phyloP scores from a whole-genome alignment of 2,797 vertebrate genomes.

The Anableps anableps region DNA sequence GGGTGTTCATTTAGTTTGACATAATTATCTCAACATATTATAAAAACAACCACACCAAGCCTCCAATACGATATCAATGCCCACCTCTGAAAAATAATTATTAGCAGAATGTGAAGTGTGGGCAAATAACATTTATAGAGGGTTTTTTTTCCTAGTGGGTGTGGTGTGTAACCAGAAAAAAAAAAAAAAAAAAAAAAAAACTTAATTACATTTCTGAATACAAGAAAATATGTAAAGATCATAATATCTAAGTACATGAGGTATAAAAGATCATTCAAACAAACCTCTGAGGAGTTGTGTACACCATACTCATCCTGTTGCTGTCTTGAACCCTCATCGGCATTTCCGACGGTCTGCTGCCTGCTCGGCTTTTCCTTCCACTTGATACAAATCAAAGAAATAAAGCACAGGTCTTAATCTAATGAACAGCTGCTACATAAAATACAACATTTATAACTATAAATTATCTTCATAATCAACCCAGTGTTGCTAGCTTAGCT shows the following conservation, averaged over 20 bases:
- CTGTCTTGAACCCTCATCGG: conserved; percentile 87
- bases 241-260: neutral
- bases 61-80: neutral
- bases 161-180: neutral
- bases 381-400: conserved; percentile 30
- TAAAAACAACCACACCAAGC: neutral
- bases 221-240: neutral
- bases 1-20: neutral
- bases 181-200: neutral
- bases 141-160: neutral
- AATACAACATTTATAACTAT: rapidly evolving
- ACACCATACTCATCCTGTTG: conserved; percentile 86
- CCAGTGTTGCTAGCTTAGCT: neutral
- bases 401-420: rapidly evolving
- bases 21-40: neutral
- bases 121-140: neutral
- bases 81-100: neutral
- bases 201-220: neutral
- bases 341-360: conserved; percentile 83
- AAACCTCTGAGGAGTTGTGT: conserved; percentile 91
- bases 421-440: neutral
- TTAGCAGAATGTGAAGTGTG: neutral
- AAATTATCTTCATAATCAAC: rapidly evolving
- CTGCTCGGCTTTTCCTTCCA: conserved; percentile 75
- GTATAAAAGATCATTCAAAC: conserved; percentile 2